A percentile compares a stretch with the other conserved stretches of the same genome.
These are phyloP conservation scores for Cnemophilus loriae DNA, from an alignment of 2,113 vertebrate species.

Conservation along the genomic window DNA sequence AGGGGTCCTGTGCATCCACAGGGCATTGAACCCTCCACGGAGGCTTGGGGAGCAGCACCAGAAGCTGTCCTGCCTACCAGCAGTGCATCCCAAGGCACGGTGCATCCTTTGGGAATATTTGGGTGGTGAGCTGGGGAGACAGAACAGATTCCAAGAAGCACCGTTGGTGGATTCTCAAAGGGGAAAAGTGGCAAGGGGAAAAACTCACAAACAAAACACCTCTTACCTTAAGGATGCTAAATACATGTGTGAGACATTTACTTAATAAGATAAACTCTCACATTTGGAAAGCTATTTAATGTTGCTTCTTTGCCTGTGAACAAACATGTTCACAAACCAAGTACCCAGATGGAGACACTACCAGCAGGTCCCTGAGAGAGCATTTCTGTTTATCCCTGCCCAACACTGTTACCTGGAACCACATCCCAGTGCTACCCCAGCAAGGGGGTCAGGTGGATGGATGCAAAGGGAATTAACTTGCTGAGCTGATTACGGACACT, in stretches of 20 bases:
- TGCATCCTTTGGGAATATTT: neutral
- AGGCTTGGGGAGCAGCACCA: neutral
- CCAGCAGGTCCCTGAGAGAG: neutral
- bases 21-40: accelerated
- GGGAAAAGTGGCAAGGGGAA: neutral
- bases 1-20: accelerated
- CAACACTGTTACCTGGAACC: neutral
- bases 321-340: neutral
- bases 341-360: neutral
- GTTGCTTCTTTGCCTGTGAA: neutral
- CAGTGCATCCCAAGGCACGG: accelerated
- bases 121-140: neutral
- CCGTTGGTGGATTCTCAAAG: neutral
- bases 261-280: neutral
- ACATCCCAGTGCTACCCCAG: neutral
- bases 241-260: neutral
- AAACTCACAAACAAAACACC: neutral
- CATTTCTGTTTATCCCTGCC: neutral
- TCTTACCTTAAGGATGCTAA: neutral
- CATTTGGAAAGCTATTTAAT: neutral
- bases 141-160: neutral
- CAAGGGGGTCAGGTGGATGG: accelerated
- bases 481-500: neutral
- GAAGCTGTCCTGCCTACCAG: neutral
- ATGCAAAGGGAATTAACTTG: neutral